These are phyloP conservation scores for Pseudopodoces humilis DNA, from an alignment of 2,113 vertebrate genomes.

Conservation along the genomic window DNA sequence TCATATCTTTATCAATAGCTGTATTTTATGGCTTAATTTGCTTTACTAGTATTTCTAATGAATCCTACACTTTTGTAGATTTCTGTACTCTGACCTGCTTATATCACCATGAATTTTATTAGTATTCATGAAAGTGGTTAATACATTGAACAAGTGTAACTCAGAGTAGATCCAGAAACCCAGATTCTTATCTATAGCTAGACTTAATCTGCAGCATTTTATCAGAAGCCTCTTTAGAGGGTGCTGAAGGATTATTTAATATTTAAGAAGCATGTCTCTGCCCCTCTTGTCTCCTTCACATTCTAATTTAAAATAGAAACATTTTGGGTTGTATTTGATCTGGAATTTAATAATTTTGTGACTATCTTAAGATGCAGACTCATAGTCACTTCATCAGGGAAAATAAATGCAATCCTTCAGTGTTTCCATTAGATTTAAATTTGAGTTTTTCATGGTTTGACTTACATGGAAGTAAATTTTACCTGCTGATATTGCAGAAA, in stretches of 20 bases:
- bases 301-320: background rate
- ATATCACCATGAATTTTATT: background rate
- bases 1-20: background rate
- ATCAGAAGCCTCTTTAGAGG: background rate
- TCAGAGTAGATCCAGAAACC: background rate
- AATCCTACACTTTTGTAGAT: background rate
- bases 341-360: background rate
- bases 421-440: background rate
- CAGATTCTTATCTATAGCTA: background rate
- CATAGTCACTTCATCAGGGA: background rate
- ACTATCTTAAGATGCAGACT: background rate
- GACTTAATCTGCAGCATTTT: background rate
- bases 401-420: background rate
- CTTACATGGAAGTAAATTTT: background rate
- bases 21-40: background rate
- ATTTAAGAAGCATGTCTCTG: background rate
- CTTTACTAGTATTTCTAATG: background rate
- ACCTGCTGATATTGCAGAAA: background rate
- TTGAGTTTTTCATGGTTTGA: background rate
- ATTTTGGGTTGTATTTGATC: background rate
- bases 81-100: background rate
- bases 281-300: background rate
- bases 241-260: background rate
- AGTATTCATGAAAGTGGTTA: background rate
- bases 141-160: background rate